These are phyloP conservation scores for Mormyrops boulengeri DNA, from an alignment of 2,797 vertebrate species.

Conservation along the genomic window DNA sequence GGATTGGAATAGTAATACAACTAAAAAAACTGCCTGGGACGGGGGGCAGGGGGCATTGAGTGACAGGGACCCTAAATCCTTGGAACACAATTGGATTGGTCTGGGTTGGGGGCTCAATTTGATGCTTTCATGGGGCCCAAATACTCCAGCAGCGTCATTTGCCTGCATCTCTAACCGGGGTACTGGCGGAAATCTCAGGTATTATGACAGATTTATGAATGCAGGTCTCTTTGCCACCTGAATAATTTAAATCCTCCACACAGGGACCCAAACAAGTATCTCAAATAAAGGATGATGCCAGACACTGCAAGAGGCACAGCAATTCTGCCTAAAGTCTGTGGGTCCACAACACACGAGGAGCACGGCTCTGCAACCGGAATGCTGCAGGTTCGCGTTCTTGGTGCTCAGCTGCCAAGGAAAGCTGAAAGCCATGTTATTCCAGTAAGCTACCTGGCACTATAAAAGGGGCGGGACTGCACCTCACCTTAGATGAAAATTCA, in stretches of 20 bases:
- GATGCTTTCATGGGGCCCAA: not conserved
- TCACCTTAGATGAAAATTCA: not conserved
- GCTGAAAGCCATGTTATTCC: not conserved
- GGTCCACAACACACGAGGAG: not conserved
- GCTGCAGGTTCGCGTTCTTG: not conserved
- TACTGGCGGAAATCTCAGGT: not conserved
- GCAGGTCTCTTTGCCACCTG: not conserved
- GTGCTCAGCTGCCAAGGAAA: not conserved
- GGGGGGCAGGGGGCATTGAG: not conserved
- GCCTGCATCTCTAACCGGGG: not conserved
- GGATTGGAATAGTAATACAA: not conserved
- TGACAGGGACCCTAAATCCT: not conserved
- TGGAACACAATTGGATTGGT: not conserved
- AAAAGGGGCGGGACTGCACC: not conserved
- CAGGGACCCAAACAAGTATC: not conserved
- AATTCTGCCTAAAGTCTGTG: not conserved
- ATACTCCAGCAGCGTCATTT: not conserved
- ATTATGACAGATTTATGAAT: not conserved
- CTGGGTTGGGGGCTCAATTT: not conserved
- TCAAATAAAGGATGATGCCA: not conserved
- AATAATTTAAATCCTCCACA: slow-evolving; percentile 8
- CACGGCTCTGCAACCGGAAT: not conserved
- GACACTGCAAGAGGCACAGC: not conserved
- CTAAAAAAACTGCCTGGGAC: not conserved
- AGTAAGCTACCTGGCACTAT: not conserved